Evolutionary conservation across 2,113 vertebrate species (phyloP), one percentile per base, ranked within the genome.

Genomic region (Odontesthes bonariensis): DNA sequence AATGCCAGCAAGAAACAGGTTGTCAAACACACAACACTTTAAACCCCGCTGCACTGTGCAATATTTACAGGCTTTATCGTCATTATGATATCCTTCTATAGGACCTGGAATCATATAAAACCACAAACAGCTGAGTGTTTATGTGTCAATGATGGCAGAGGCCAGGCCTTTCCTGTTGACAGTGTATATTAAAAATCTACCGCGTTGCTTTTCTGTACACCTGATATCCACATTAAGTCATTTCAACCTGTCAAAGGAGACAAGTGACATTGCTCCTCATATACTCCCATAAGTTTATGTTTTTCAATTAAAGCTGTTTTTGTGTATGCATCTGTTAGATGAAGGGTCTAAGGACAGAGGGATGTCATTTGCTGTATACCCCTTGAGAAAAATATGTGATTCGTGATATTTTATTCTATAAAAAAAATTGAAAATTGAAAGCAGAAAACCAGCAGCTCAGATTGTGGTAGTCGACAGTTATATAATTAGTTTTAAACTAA

Each of bases 231-330:
- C 27, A 27, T 27, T 32, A 33, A 19, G n/a, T 17, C 27, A 20
- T 9, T 20, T 51, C 46, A 32, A 31, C 13, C 31, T 51, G 10
- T 17, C 27, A 64, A 51, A 27, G 27, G 14, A 63, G n/a, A n/a
- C n/a, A n/a, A n/a, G 44, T n/a, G 10, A 49, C 51, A n/a, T n/a
- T 51, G 46, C n/a, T 64, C 61, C 61, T 33, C 8, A 63, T 44
- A 63, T 63, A 27, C 17, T 63, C 44, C 23, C 27, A 51, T 27
- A 32, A 9, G n/a, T 32, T 64, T 33, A 32, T 49, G 32, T 63
- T 63, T 56, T 47, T 42, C 38, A 42, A 42, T 47, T 32, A n/a
- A 32, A n/a, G 2, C 6, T 63, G 13, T 49, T n/a, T n/a, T n/a
- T n/a, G n/a, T n/a, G n/a, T n/a, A n/a, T n/a, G n/a, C n/a, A n/a